Conservation (phyloP, 2,888 invertebrate genomes). For the Apoda limacodes region DNA sequence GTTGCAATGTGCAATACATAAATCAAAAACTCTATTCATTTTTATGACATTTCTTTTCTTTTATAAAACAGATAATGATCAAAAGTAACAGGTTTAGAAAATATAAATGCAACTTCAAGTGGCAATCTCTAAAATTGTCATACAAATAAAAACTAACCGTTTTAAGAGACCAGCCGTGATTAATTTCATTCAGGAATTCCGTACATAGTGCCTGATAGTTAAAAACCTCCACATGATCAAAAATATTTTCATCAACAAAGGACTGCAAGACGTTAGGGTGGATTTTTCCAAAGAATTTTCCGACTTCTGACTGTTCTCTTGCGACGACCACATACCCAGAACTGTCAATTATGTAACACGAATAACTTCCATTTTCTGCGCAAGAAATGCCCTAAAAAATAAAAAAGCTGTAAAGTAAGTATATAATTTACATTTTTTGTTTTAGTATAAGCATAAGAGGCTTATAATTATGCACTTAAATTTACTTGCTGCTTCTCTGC, state of each 20-base stretch:
- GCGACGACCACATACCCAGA: slow-evolving; percentile 89
- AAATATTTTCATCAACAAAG: slow-evolving; percentile 79
- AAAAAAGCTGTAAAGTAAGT: too few relatives aligned
- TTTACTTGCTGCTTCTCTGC: too few relatives aligned
- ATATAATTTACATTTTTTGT: too few relatives aligned
- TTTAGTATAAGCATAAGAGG: too few relatives aligned
- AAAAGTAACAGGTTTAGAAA: too few relatives aligned
- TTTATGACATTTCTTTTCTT: too few relatives aligned
- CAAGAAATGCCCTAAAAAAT: slow-evolving; percentile 49
- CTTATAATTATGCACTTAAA: too few relatives aligned
- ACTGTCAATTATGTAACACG: slow-evolving; percentile 92
- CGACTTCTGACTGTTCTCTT: slow-evolving; percentile 74
- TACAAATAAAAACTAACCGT: slow-evolving; percentile 28
- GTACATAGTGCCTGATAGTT: slow-evolving; percentile 88
- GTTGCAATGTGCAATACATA: too few relatives aligned
- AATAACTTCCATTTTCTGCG: slow-evolving; percentile 70
- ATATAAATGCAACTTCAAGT: too few relatives aligned
- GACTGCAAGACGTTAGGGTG: slow-evolving; percentile 82
- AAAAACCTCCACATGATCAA: slow-evolving; percentile 80
- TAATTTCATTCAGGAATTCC: slow-evolving; percentile 26
- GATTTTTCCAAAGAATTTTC: slow-evolving; percentile 87
- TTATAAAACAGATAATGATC: too few relatives aligned
- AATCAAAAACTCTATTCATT: too few relatives aligned
- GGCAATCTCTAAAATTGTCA: background rate
- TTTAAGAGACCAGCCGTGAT: slow-evolving; percentile 35